Evolutionary conservation across 2,113 vertebrate species (phyloP).

Genomic region (Xiphophorus maculatus): DNA sequence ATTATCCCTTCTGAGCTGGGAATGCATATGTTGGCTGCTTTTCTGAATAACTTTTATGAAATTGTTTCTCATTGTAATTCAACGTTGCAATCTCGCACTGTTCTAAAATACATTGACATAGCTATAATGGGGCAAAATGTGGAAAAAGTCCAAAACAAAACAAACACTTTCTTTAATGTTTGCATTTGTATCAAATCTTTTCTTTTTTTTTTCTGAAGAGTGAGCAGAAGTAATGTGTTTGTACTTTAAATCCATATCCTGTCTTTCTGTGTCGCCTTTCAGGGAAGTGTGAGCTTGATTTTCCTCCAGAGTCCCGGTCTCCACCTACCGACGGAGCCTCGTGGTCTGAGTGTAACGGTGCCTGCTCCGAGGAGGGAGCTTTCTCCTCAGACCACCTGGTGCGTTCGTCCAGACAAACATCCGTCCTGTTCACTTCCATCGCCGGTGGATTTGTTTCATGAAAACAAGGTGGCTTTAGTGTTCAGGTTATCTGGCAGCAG

Average conservation of each 20-base stretch:
- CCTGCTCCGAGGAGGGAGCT: conserved; percentile 58
- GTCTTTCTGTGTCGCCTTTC: background rate
- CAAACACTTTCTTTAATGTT: background rate
- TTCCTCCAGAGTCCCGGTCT: conserved; percentile 16
- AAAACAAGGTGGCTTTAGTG: background rate
- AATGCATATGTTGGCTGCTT: background rate
- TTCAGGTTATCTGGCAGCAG: background rate
- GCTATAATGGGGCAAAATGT: background rate
- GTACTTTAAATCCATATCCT: background rate
- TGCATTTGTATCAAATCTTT: background rate
- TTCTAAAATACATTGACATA: background rate
- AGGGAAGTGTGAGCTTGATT: conserved; percentile 45
- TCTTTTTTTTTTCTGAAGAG: background rate
- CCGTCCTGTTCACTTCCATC: background rate
- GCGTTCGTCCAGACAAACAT: conserved; percentile 5
- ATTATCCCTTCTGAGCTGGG: background rate
- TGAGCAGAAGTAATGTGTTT: background rate
- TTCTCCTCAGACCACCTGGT: conserved; percentile 50
- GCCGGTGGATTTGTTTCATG: background rate
- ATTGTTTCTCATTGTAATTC: background rate
- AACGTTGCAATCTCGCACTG: background rate
- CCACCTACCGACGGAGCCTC: conserved; percentile 55
- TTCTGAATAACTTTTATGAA: background rate
- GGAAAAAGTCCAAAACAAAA: background rate
- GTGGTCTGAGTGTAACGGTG: conserved; percentile 58